Percentiles rank a stretch among this genome's conserved stretches.
Conservation (phyloP, 2,113 vertebrate genomes). For the Burhinus oedicnemus region DNA sequence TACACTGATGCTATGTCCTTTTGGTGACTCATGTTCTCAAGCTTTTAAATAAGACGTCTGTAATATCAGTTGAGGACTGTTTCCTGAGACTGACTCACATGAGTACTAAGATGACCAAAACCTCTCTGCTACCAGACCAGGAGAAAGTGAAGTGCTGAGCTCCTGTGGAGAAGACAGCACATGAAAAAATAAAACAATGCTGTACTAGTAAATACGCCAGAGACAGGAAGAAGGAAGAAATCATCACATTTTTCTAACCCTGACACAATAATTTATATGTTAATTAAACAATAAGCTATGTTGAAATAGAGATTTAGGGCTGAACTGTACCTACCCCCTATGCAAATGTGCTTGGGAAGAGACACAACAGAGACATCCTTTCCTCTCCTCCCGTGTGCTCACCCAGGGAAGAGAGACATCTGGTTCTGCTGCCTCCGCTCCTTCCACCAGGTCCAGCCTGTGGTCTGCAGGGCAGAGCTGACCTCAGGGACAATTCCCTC, state of each 20-base stretch:
- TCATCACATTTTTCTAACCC: neutral
- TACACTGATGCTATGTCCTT: neutral
- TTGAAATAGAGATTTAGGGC: neutral
- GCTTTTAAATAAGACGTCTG: neutral
- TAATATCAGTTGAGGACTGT: neutral
- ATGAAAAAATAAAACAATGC: neutral
- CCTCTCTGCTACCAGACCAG: neutral
- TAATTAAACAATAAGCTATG: neutral
- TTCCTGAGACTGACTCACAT: neutral
- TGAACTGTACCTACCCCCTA: neutral
- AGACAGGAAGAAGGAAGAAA: neutral
- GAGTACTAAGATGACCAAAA: neutral
- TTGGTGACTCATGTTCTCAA: neutral
- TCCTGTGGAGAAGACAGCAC: neutral
- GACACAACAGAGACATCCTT: neutral
- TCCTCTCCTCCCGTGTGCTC: neutral
- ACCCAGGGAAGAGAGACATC: neutral
- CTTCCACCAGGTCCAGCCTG: neutral
- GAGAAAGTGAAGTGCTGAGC: neutral
- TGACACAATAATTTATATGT: neutral
- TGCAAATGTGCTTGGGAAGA: neutral
- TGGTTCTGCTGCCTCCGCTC: neutral
- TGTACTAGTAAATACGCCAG: neutral
- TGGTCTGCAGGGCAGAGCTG: neutral
- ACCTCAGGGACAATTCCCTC: neutral